Evolutionary conservation across 1,140 invertebrate species (phyloP).

Genomic region (Sipha flava): DNA sequence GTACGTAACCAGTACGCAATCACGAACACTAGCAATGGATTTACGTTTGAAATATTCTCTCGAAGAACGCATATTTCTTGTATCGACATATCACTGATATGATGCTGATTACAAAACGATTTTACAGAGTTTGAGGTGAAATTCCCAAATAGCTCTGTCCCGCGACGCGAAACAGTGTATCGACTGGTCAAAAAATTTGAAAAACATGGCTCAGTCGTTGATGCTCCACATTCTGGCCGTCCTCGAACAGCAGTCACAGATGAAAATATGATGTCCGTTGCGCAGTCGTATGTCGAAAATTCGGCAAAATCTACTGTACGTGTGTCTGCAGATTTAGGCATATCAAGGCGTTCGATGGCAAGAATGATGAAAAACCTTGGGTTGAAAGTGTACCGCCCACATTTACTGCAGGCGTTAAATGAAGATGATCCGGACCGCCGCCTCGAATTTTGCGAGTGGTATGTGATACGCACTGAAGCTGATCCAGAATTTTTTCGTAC

Average conservation of each 20-base stretch:
- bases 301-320: background rate
- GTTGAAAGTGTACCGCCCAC: background rate
- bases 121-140: background rate
- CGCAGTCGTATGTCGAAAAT: background rate
- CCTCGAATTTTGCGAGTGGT: conserved; percentile 4
- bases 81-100: background rate
- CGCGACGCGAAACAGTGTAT: background rate
- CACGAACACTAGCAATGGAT: background rate
- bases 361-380: background rate
- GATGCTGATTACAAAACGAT: background rate
- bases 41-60: background rate
- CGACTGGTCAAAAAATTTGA: background rate
- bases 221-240: conserved; percentile 5
- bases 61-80: background rate
- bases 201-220: background rate
- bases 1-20: background rate
- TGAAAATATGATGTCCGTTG: background rate
- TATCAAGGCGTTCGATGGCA: background rate
- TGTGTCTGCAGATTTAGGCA: background rate
- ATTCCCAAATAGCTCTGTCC: background rate
- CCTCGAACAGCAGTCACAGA: background rate
- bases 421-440: background rate
- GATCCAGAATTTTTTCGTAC: background rate
- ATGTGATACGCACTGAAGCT: background rate
- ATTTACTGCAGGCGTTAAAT: background rate